Base-by-base conservation (phyloP, 2,113 vertebrate genomes). In the Rhinolophus ferrumequinum region DNA sequence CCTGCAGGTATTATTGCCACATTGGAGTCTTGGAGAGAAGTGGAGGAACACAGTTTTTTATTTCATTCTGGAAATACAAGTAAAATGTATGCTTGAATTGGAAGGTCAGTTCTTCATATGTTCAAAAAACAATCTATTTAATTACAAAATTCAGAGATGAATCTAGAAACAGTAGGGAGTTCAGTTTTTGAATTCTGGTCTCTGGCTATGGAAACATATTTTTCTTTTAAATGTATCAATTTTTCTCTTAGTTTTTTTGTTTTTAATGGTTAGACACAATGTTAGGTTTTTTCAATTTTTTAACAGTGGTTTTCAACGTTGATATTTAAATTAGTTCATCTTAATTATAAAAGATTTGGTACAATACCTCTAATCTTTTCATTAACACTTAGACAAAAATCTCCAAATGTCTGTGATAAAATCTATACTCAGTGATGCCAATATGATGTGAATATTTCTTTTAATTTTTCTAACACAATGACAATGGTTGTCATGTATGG, bases 291-390 rank as follows among this genome's bases (percentile, higher is more conserved):
- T 90, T 50, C 30, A 87, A 24, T 9, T 38, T 88, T 87, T 73
- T 44, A 66, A 9, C 26, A 72, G 26, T 86, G 64, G 11, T 77
- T 93, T 88, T 79, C 35, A 79, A 54, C 15, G 35, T 28, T 54
- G 50, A 88, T 75, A 83, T 97, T 90, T 86, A 79, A 96, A 52
- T 86, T 86, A 66, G 22, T 88, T 89, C 33, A 69, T 85, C 44
- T 88, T 92, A 92, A 92, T 90, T 89, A 19, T 64, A 38, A 77
- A 41, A 81, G 24, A 62, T 79, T 80, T 0, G 0, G 56, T 41
- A 64, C 16, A 64, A 33, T 89, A 91, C 47, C 11, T 76, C 58
- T 72, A 62, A 82, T 89, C n/a, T 87, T 79, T 92, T 73, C 28
- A 44, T 92, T 90, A 83, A 30, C 18, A 64, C 33, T 35, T 62